Conservation (phyloP, 2,797 vertebrate genomes). For the Limnodromus scolopaceus region DNA sequence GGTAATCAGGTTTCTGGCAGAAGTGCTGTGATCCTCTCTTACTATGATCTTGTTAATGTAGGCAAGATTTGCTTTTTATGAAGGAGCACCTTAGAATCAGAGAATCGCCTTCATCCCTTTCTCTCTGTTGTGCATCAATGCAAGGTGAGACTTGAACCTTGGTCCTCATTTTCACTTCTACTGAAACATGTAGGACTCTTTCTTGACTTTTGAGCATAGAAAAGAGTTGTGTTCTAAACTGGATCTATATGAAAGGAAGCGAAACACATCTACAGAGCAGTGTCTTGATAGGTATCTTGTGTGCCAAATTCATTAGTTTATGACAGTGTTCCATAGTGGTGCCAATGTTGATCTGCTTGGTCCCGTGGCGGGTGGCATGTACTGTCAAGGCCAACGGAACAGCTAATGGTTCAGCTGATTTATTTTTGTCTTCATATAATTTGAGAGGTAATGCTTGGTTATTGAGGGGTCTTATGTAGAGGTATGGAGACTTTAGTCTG, state of each 20-base stretch:
- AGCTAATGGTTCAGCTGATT: background rate
- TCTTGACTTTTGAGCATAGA: background rate
- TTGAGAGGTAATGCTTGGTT: background rate
- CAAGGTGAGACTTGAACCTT: background rate
- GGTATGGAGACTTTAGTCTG: background rate
- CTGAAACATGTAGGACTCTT: background rate
- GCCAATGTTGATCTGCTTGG: background rate
- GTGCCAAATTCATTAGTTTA: background rate
- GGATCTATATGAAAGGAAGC: background rate
- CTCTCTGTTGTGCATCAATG: background rate
- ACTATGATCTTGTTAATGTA: background rate
- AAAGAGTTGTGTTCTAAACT: background rate
- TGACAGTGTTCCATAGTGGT: background rate
- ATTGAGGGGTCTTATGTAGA: background rate
- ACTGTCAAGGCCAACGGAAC: background rate
- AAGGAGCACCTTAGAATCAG: background rate
- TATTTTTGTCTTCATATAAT: background rate
- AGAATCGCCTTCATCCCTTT: background rate
- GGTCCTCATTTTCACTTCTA: background rate
- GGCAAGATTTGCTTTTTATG: background rate
- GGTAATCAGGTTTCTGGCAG: background rate
- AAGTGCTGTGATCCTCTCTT: background rate
- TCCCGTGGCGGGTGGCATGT: background rate
- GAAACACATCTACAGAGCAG: accelerated
- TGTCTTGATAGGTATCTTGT: background rate